Conservation (phyloP, 2,888 invertebrate genomes). For the Galerucella nymphaeae region DNA sequence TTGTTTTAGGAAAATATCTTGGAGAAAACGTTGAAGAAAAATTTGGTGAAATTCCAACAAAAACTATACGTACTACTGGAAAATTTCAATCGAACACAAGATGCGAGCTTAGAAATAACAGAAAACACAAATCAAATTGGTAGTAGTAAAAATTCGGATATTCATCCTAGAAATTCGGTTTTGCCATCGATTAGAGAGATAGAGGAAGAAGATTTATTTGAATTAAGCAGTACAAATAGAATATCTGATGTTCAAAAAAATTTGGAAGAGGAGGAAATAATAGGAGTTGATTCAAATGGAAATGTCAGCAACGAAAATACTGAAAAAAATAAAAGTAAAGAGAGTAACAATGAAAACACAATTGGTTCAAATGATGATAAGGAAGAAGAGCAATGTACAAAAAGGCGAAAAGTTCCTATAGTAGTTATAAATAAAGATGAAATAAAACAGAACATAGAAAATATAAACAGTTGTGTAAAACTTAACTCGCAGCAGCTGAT, state of each 20-base stretch:
- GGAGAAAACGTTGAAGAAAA: constrained; percentile 23
- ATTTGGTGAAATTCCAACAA: constrained; percentile 23
- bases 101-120: constrained; percentile 15
- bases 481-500: background rate
- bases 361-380: background rate
- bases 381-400: background rate
- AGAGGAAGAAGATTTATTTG: constrained; percentile 1
- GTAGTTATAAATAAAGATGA: background rate
- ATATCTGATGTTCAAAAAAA: background rate
- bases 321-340: background rate
- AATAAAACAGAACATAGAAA: background rate
- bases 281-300: background rate
- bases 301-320: background rate
- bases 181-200: background rate
- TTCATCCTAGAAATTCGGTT: background rate
- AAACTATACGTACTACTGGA: constrained; percentile 18
- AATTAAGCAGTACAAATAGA: background rate
- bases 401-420: background rate
- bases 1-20: constrained; percentile 18
- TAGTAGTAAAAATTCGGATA: background rate
- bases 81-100: background rate
- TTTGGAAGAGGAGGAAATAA: background rate
- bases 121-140: background rate
- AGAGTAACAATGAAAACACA: background rate
- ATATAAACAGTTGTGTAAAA: background rate